These are phyloP conservation scores for Actinernus sp. DNA, from an alignment of 92 coral and sea anemone genomes.

Conservation along the genomic window DNA sequence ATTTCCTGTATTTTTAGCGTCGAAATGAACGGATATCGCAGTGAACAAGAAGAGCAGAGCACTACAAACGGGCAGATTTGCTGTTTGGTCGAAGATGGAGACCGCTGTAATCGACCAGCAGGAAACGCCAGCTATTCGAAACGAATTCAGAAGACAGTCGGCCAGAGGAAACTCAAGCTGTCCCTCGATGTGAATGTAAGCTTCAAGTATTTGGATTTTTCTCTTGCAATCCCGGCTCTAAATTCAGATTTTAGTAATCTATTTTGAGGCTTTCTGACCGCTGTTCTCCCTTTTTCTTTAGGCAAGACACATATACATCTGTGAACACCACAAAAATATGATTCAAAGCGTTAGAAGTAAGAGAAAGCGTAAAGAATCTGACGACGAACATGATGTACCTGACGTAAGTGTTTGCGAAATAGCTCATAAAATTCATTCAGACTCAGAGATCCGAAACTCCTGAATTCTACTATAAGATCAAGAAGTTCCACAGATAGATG, in stretches of 20 bases:
- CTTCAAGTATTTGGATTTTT: slow-evolving; percentile 6
- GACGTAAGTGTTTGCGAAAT: slow-evolving; percentile 61
- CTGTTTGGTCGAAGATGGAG: slow-evolving; percentile 96
- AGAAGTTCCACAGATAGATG: too few relatives aligned
- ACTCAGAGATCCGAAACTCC: background rate
- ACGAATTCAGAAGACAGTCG: slow-evolving; percentile 99
- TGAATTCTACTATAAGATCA: background rate
- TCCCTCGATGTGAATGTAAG: slow-evolving; percentile 92
- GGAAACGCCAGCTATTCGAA: slow-evolving; percentile 99
- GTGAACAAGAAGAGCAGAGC: slow-evolving; percentile 96
- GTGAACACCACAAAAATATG: slow-evolving; percentile 98
- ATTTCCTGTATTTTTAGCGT: slow-evolving; percentile 9
- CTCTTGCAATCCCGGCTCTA: too few relatives aligned
- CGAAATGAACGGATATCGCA: slow-evolving; percentile 99
- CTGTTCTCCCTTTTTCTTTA: slow-evolving; percentile 26
- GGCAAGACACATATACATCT: slow-evolving; percentile 98
- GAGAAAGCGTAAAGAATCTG: slow-evolving; percentile 97
- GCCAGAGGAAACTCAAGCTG: slow-evolving; percentile 97
- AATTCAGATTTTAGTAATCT: background rate
- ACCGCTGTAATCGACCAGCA: slow-evolving; percentile 92
- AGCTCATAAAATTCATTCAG: background rate
- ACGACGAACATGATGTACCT: slow-evolving; percentile 87
- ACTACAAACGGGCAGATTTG: slow-evolving; percentile 94
- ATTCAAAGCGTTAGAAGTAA: slow-evolving; percentile 98
- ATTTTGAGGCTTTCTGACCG: background rate